Conservation (phyloP, 2,888 invertebrate species). For the Heliconius sara region DNA sequence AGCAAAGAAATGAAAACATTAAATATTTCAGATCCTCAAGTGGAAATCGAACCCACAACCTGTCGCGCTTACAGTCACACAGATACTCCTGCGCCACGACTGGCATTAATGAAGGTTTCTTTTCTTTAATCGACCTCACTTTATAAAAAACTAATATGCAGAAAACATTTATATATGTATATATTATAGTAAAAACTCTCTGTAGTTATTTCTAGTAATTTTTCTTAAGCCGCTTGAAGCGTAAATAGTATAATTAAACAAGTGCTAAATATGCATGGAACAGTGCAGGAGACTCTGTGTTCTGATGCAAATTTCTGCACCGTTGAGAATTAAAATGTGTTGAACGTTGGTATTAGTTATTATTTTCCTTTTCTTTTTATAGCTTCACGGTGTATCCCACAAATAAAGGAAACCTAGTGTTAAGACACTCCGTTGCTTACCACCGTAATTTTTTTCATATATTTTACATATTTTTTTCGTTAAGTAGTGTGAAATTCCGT, state of each 20-base stretch:
- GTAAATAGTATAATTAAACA: slow-evolving; percentile 33
- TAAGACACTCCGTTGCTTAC: background rate
- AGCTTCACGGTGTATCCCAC: background rate
- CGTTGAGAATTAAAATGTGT: slow-evolving; percentile 34
- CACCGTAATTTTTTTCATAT: too few species aligned
- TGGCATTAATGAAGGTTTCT: background rate
- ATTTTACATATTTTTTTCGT: too few species aligned
- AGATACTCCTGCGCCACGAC: too few species aligned
- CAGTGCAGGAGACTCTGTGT: slow-evolving; percentile 12
- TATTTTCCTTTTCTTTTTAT: background rate
- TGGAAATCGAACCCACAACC: too few species aligned
- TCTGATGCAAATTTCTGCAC: slow-evolving; percentile 38
- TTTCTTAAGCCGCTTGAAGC: slow-evolving; percentile 15
- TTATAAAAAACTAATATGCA: background rate
- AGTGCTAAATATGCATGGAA: slow-evolving; percentile 32
- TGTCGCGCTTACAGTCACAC: too few species aligned
- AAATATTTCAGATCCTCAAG: too few species aligned
- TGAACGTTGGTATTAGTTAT: slow-evolving; percentile 9
- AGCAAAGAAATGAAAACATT: too few species aligned
- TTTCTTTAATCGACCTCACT: background rate
- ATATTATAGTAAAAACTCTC: too few species aligned
- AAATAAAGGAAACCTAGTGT: background rate
- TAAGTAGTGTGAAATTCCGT: too few species aligned
- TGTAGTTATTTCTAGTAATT: background rate
- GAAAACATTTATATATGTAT: background rate